Percentiles rank a stretch among this genome's conserved stretches.
Evolutionary conservation across 1,140 invertebrate genomes (phyloP).

Genomic region (Ptiloglossa arizonensis): DNA sequence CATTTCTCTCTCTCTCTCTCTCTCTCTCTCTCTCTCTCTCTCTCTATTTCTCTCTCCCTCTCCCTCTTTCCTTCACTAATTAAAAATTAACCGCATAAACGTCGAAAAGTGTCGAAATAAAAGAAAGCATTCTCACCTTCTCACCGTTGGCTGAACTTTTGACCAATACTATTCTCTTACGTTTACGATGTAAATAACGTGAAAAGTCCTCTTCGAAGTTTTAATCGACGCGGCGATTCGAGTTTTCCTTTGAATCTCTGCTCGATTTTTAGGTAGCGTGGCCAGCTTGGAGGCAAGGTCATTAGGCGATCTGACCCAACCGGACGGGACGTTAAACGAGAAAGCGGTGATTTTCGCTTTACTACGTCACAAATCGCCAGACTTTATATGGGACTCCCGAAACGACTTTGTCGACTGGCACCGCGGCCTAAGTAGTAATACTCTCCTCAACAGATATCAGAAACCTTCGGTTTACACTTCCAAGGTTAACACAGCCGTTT

Average conservation of each 20-base stretch:
- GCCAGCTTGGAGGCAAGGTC: slow-evolving; percentile 69
- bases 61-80: not conserved
- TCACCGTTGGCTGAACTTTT: not conserved
- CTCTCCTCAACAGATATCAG: slow-evolving; percentile 73
- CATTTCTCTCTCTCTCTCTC: not conserved
- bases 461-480: slow-evolving; percentile 76
- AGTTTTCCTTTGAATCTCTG: not conserved
- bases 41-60: not conserved
- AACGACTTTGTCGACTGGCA: slow-evolving; percentile 78
- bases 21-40: not conserved
- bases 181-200: not conserved
- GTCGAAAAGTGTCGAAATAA: not conserved
- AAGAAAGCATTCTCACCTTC: no score
- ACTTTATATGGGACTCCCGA: slow-evolving; percentile 78
- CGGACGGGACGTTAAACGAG: slow-evolving; percentile 73
- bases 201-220: not conserved
- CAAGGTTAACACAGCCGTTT: slow-evolving; percentile 66
- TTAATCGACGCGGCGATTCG: not conserved
- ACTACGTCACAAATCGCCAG: slow-evolving; percentile 65
- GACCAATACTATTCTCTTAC: not conserved
- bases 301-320: slow-evolving; percentile 68
- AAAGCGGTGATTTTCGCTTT: slow-evolving; percentile 72
- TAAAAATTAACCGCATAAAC: slow-evolving; percentile 10
- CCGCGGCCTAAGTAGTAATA: slow-evolving; percentile 59
- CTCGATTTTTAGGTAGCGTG: slow-evolving; percentile 62